Base-by-base conservation (phyloP, 2,888 invertebrate genomes). In the Nomada fabriciana region DNA sequence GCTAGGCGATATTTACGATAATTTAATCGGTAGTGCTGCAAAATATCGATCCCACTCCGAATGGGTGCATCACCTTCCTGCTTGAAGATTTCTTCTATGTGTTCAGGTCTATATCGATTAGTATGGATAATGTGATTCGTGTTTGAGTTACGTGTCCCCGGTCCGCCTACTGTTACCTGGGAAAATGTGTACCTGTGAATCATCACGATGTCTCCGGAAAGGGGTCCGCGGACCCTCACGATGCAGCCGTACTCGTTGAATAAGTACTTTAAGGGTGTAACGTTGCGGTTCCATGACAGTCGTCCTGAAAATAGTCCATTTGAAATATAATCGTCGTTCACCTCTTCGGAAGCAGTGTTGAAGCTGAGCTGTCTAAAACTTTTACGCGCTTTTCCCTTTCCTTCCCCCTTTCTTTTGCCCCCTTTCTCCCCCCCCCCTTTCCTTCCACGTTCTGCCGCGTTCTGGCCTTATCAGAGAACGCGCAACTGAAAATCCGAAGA, bases 151-250 rank as follows among this genome's bases (percentile, higher is more conserved):
- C 36, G 36, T 36, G 36, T 5, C 36, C 36, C 36, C 36, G 7
- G 36, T 36, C 7, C 36, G 36, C 0, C 7, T 0, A 61, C 7
- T 60, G 20, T 43, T 60, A 20, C 20, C 18, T 4, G n/a, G 9
- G 2, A 25, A 50, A 43, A 73, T 53, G 43, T 67, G 11, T 67
- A 91, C 91, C 91, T 88, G 64, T 93, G 92, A 70, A 96, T 93
- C 80, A 96, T 94, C 3, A 96, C 95, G 25, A 96, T 95, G 85
- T 96, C 95, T 1, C 95, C 95, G 0, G 96, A 95, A 60, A 96
- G 94, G 0, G 96, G 96, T 42, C 96, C 96, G 29, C 96, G 95
- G 68, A 96, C 94, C 69, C 96, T 95, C 11, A 96, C 96, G 2
- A 96, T 95, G 0, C 96, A 96, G 0, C 96, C 96, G 84, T 96